Conservation (phyloP, 35 echinoderm and acorn worm genomes). For the Stichopus chloronotus region DNA sequence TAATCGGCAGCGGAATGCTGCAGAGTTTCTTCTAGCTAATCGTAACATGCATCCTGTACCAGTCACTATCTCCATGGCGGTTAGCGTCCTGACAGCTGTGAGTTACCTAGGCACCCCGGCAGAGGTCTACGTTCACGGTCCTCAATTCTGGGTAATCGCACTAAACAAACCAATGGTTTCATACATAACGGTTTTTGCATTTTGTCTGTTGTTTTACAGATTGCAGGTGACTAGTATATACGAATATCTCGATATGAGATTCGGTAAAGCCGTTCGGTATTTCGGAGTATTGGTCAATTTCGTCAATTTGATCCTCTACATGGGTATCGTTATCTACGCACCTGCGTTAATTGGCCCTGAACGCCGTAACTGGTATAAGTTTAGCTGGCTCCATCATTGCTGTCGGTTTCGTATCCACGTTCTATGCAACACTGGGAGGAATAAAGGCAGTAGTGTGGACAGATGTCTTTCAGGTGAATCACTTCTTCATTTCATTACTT, state of each 20-base stretch:
- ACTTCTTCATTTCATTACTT: background rate
- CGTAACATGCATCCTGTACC: conserved; percentile 36
- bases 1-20: conserved; percentile 1
- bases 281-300: background rate
- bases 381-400: conserved; percentile 43
- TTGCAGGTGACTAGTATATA: conserved; percentile 20
- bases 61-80: background rate
- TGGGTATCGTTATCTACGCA: conserved; percentile 69
- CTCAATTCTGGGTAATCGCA: background rate
- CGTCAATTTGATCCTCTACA: conserved; percentile 35
- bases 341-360: conserved; percentile 63
- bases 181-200: background rate
- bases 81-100: conserved; percentile 13
- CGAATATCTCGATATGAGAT: conserved; percentile 47
- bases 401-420: conserved; percentile 54
- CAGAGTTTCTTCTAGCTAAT: conserved; percentile 37
- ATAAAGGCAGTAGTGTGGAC: conserved; percentile 73
- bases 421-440: conserved; percentile 62
- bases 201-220: background rate
- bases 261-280: conserved; percentile 7
- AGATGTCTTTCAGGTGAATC: conserved; percentile 65
- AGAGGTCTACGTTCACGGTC: background rate
- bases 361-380: conserved; percentile 58
- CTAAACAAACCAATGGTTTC: background rate
- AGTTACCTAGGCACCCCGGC: conserved; percentile 13